Evolutionary conservation across 2,113 vertebrate species (phyloP).

Genomic region (Pelecanoides urinatrix): DNA sequence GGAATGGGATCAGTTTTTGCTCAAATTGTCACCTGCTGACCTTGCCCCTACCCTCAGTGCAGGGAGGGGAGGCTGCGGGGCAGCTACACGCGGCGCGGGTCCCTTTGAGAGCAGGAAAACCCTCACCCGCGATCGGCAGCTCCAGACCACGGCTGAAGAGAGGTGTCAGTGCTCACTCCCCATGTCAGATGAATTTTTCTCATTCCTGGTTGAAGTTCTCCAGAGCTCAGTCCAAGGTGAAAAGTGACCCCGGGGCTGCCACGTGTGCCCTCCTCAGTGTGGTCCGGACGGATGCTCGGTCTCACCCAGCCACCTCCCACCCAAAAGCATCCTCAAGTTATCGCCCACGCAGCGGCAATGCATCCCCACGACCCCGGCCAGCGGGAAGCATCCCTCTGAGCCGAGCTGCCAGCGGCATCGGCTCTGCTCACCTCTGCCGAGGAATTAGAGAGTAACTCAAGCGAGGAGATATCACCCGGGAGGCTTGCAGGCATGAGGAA

Average conservation of each 20-base stretch:
- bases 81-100: fast-evolving
- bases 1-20: conserved; percentile 29
- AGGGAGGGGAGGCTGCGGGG: neutral
- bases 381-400: neutral
- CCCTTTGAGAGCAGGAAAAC: neutral
- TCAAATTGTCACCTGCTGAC: conserved; percentile 32
- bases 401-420: neutral
- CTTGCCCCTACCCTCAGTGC: neutral
- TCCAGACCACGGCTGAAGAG: neutral
- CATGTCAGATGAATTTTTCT: neutral
- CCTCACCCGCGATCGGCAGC: neutral
- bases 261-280: neutral
- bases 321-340: neutral
- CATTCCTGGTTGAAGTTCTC: neutral
- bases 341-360: neutral
- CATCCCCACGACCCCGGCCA: fast-evolving
- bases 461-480: neutral
- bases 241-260: neutral
- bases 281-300: neutral
- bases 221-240: neutral
- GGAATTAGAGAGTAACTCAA: neutral
- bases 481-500: neutral
- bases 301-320: fast-evolving
- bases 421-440: neutral
- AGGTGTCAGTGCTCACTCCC: neutral